phyloP scores from a whole-genome alignment of 2,113 vertebrate species.

The Haemorhous mexicanus region DNA sequence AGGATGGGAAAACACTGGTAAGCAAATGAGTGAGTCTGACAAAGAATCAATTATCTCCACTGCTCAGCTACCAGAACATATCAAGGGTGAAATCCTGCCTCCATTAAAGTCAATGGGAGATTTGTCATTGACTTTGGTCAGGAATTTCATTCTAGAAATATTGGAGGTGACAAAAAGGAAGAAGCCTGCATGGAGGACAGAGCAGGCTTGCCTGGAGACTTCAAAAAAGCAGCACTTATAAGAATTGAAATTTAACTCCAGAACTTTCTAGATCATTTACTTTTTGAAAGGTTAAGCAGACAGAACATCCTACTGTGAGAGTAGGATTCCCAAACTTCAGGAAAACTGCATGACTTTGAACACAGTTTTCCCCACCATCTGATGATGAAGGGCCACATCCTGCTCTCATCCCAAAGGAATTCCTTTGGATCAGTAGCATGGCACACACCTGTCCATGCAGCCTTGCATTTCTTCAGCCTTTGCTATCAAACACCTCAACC shows the following conservation, averaged over 20 bases:
- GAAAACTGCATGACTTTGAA: not conserved
- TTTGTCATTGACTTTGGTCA: not conserved
- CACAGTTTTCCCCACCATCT: not conserved
- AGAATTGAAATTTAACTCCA: not conserved
- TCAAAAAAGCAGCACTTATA: not conserved
- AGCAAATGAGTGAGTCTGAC: not conserved
- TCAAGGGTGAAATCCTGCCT: not conserved
- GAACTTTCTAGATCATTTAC: not conserved
- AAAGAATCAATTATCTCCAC: not conserved
- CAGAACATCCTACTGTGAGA: not conserved
- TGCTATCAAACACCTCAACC: not conserved
- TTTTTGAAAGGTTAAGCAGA: not conserved
- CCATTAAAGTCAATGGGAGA: not conserved
- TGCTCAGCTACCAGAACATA: not conserved
- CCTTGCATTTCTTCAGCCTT: not conserved
- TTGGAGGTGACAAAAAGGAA: not conserved
- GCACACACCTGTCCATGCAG: not conserved
- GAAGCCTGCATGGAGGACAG: not conserved
- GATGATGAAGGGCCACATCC: not conserved
- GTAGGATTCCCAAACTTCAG: not conserved
- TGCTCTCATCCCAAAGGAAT: not conserved
- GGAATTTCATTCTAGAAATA: not conserved
- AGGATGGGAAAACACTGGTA: not conserved
- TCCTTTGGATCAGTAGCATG: not conserved
- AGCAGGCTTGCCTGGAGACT: not conserved